A percentile compares a stretch with the other conserved stretches of the same genome.
phyloP scores from a whole-genome alignment of 2,797 vertebrate genomes.

The Delichon dasypus region DNA sequence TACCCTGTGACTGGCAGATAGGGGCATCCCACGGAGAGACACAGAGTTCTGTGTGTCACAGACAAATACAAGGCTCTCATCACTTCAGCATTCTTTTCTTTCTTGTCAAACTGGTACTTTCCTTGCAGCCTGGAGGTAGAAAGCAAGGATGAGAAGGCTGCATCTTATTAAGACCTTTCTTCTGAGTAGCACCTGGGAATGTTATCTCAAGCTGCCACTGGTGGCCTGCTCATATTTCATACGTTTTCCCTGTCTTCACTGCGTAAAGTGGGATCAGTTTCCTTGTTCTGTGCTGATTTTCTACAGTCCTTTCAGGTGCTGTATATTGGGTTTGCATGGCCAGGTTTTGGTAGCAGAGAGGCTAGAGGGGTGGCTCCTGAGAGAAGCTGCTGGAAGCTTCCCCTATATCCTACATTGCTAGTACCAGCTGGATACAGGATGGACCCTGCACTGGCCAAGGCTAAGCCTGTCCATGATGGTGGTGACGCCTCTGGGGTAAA shows the following conservation, averaged over 20 bases:
- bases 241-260: not conserved
- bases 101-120: not conserved
- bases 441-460: too few species aligned
- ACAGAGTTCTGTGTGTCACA: not conserved
- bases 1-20: not conserved
- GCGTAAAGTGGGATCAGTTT: not conserved
- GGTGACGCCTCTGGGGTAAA: rapidly evolving
- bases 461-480: rapidly evolving
- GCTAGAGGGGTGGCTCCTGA: not conserved
- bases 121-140: not conserved
- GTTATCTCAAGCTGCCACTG: not conserved
- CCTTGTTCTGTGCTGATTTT: rapidly evolving
- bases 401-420: not conserved
- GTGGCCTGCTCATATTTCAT: not conserved
- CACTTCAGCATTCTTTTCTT: not conserved
- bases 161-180: not conserved
- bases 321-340: not conserved
- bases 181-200: not conserved
- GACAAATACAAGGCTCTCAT: not conserved
- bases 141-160: not conserved
- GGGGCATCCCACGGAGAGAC: not conserved
- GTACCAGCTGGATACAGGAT: not conserved
- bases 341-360: not conserved
- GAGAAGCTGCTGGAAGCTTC: not conserved
- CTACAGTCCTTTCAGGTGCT: not conserved